These are phyloP conservation scores for Tenthredo mesomela DNA, from an alignment of 2,888 invertebrate species.

Conservation along the genomic window DNA sequence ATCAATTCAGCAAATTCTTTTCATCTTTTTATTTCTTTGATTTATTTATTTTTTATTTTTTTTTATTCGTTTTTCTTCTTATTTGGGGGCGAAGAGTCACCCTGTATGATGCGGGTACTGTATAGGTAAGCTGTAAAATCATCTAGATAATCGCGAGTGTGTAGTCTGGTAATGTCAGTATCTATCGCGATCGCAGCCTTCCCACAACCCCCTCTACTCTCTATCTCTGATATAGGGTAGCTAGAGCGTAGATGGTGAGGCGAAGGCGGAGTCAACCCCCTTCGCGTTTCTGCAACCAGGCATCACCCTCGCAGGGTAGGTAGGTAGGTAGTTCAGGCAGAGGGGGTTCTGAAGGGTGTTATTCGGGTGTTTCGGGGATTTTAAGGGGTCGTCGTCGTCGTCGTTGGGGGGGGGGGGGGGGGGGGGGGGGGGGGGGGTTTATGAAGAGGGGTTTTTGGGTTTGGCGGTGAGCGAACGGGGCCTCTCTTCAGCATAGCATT, in stretches of 20 bases:
- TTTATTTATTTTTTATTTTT: background rate
- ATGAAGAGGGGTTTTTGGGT: background rate
- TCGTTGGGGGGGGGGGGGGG: too few relatives aligned
- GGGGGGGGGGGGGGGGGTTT: too few relatives aligned
- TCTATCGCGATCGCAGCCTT: slow-evolving; percentile 62
- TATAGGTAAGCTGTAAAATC: slow-evolving; percentile 56
- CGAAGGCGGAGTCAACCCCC: slow-evolving; percentile 77
- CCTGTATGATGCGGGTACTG: slow-evolving; percentile 61
- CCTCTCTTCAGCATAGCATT: slow-evolving; percentile 67
- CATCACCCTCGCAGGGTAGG: background rate
- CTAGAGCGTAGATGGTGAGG: slow-evolving; percentile 17
- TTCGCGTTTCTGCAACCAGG: slow-evolving; percentile 55
- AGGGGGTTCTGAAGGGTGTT: background rate
- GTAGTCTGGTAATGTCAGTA: slow-evolving; percentile 70
- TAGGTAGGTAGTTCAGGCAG: background rate
- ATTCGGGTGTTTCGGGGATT: too few relatives aligned
- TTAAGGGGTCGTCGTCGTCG: background rate
- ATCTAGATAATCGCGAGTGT: slow-evolving; percentile 73
- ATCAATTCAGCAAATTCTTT: background rate
- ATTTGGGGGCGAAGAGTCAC: slow-evolving; percentile 65
- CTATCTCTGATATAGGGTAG: slow-evolving; percentile 20
- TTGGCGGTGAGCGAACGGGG: background rate
- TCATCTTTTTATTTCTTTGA: background rate
- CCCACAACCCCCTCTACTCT: background rate
- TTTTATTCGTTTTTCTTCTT: slow-evolving; percentile 51